A percentile compares a stretch with the other conserved stretches of the same genome.
These are phyloP conservation scores for Lutjanus argentimaculatus DNA, from an alignment of 2,797 vertebrate species.

Conservation along the genomic window DNA sequence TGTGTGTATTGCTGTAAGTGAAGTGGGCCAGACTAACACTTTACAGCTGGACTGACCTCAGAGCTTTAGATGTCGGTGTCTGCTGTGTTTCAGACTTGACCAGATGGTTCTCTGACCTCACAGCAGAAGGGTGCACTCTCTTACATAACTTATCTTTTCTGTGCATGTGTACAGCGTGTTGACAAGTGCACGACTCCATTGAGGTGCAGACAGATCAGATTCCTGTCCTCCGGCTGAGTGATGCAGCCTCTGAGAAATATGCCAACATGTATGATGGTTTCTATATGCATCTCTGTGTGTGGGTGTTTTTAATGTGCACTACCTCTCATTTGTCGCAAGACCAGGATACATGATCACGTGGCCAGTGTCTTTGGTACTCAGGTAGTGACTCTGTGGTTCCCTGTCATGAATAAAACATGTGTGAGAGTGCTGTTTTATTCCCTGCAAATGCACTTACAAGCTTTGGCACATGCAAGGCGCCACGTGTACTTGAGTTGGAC, in stretches of 20 bases:
- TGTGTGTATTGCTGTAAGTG: constrained; percentile 30
- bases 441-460: constrained; percentile 73
- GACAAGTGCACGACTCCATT: constrained; percentile 22
- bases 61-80: constrained; percentile 50
- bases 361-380: constrained; percentile 36
- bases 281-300: constrained; percentile 8
- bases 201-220: constrained; percentile 22
- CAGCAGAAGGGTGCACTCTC: constrained; percentile 32
- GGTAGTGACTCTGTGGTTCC: constrained; percentile 59
- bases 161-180: constrained; percentile 35
- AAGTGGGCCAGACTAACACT: constrained; percentile 19
- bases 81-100: constrained; percentile 56
- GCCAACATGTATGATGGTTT: constrained; percentile 4
- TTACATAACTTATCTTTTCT: constrained; percentile 19
- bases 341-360: constrained; percentile 41
- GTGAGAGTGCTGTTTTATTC: constrained; percentile 68
- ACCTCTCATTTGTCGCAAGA: constrained; percentile 46
- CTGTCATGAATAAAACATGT: constrained; percentile 81
- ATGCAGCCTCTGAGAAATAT: constrained; percentile 21
- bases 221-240: constrained; percentile 18
- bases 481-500: constrained; percentile 74
- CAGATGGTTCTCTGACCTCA: constrained; percentile 53
- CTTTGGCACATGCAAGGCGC: constrained; percentile 72
- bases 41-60: constrained; percentile 26
- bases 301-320: constrained; percentile 22